Conservation (phyloP, 2,113 vertebrate genomes). For the Todiramphus chloris region DNA sequence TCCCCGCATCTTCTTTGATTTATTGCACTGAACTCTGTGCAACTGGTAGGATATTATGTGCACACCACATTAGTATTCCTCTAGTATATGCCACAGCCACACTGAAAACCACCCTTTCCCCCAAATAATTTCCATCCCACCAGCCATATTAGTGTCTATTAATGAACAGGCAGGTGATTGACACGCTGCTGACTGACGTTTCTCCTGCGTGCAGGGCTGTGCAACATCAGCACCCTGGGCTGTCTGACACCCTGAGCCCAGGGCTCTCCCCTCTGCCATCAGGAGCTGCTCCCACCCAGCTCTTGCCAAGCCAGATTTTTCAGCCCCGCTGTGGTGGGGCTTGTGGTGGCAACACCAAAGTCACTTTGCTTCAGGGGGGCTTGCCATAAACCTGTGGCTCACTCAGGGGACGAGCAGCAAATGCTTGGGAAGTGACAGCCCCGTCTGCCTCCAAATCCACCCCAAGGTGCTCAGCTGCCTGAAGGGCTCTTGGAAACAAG, state of each 20-base stretch:
- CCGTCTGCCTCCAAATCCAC: accelerated
- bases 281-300: not conserved
- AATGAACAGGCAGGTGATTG: not conserved
- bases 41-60: not conserved
- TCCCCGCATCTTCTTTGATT: not conserved
- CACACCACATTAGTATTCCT: not conserved
- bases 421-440: not conserved
- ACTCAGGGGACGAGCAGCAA: not conserved
- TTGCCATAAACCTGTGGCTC: not conserved
- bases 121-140: not conserved
- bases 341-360: not conserved
- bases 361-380: not conserved
- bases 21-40: not conserved
- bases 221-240: not conserved
- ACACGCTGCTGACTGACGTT: not conserved
- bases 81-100: not conserved
- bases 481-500: accelerated
- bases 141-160: not conserved
- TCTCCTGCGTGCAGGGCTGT: not conserved
- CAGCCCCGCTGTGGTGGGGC: not conserved
- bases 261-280: not conserved
- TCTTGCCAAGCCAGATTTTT: not conserved
- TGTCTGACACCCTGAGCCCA: not conserved
- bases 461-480: not conserved
- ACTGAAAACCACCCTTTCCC: not conserved